Percentiles rank a stretch among this genome's conserved stretches.
phyloP scores from a whole-genome alignment of 2,113 vertebrate genomes.

The Murina feae region DNA sequence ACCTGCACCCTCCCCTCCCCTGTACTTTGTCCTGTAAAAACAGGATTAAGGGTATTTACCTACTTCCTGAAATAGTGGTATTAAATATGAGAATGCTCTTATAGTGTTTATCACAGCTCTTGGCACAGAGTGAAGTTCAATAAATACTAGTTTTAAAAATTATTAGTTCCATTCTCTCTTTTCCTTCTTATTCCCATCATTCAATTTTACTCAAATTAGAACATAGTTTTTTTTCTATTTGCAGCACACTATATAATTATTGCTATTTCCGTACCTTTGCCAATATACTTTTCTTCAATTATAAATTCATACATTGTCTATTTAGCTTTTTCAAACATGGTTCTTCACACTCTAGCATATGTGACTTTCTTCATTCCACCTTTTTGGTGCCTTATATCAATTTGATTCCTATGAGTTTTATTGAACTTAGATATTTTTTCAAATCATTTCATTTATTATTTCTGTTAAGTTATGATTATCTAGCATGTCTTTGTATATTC shows the following conservation, averaged over 20 bases:
- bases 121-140: background rate
- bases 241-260: background rate
- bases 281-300: background rate
- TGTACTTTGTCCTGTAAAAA: background rate
- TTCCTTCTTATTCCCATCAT: background rate
- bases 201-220: background rate
- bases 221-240: background rate
- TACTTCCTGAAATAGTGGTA: background rate
- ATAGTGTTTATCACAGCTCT: background rate
- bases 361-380: background rate
- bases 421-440: background rate
- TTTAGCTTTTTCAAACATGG: background rate
- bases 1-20: accelerated
- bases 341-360: background rate
- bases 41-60: background rate
- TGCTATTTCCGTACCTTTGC: background rate
- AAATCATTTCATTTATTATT: background rate
- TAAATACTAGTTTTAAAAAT: background rate
- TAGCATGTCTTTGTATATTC: background rate
- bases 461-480: background rate
- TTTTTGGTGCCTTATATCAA: background rate
- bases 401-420: background rate
- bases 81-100: background rate
- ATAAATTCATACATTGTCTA: background rate
- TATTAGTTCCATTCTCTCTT: background rate